phyloP scores from a whole-genome alignment of 1,140 invertebrate species.

The Pteromalus puparum region DNA sequence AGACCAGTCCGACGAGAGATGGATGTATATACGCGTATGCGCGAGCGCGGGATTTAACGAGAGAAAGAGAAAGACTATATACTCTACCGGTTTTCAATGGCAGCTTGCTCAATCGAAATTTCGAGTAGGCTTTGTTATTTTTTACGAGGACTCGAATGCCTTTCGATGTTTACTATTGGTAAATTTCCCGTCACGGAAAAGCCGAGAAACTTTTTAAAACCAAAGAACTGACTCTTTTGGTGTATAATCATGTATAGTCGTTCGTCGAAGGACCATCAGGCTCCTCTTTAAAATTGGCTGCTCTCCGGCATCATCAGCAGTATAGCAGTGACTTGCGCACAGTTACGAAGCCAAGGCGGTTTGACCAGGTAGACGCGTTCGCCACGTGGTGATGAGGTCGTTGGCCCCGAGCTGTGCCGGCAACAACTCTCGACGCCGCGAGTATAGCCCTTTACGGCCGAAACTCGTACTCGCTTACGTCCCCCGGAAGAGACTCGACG shows the following conservation, averaged over 20 bases:
- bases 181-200: too few relatives aligned
- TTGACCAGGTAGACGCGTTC: slow-evolving; percentile 69
- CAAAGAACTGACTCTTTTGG: too few relatives aligned
- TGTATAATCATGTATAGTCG: neutral
- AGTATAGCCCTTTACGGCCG: slow-evolving; percentile 29
- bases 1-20: slow-evolving; percentile 54
- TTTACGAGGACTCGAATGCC: neutral
- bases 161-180: neutral
- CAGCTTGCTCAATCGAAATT: neutral
- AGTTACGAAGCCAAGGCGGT: slow-evolving; percentile 61
- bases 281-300: neutral
- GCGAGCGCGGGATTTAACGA: neutral
- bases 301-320: neutral
- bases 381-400: slow-evolving; percentile 71
- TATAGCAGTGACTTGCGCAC: neutral
- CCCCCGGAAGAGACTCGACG: too few relatives aligned
- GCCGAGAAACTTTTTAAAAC: too few relatives aligned
- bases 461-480: neutral
- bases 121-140: neutral
- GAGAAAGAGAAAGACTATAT: neutral
- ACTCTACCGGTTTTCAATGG: neutral
- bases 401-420: slow-evolving; percentile 53
- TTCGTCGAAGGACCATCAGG: neutral
- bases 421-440: slow-evolving; percentile 36
- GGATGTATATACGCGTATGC: neutral